These are phyloP conservation scores for Halocynthia roretzi DNA, from an alignment of 23 tunicate genomes.

Conservation along the genomic window DNA sequence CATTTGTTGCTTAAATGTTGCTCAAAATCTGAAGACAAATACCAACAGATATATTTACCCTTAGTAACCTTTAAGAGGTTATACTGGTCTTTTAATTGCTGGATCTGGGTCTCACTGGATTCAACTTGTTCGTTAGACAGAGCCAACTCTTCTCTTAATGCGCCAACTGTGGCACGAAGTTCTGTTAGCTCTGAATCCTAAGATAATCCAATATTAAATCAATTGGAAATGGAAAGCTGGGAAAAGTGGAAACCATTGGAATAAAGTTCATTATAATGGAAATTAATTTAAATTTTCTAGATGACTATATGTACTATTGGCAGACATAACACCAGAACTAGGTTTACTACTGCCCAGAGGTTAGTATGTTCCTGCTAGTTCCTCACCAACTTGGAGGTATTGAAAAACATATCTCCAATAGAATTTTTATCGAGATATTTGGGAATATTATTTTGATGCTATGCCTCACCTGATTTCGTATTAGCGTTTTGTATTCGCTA, in stretches of 20 bases:
- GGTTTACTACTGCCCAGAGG: background rate
- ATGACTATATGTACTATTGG: no score
- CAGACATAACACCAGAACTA: no score
- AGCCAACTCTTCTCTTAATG: conserved; percentile 31
- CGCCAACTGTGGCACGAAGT: conserved; percentile 20
- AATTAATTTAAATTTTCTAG: no score
- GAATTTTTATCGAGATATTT: no score
- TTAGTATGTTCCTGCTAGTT: background rate
- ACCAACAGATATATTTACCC: background rate
- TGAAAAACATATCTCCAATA: no score
- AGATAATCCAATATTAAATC: background rate
- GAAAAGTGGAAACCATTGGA: no score
- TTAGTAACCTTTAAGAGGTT: conserved; percentile 56
- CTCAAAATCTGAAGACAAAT: no score
- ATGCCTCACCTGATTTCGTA: conserved; percentile 54
- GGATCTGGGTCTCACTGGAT: conserved; percentile 46
- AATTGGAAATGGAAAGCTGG: no score
- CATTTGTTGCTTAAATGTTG: background rate
- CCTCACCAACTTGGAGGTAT: conserved; percentile 2
- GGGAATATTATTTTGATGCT: no score
- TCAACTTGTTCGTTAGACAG: conserved; percentile 5
- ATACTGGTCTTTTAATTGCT: conserved; percentile 90
- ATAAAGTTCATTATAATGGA: no score
- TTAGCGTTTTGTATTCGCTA: conserved; percentile 57
- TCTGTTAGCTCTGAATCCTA: conserved; percentile 46